A percentile compares a stretch with the other conserved stretches of the same genome.
These are phyloP conservation scores for Mirounga angustirostris DNA, from an alignment of 2,113 vertebrate genomes.

Conservation along the genomic window DNA sequence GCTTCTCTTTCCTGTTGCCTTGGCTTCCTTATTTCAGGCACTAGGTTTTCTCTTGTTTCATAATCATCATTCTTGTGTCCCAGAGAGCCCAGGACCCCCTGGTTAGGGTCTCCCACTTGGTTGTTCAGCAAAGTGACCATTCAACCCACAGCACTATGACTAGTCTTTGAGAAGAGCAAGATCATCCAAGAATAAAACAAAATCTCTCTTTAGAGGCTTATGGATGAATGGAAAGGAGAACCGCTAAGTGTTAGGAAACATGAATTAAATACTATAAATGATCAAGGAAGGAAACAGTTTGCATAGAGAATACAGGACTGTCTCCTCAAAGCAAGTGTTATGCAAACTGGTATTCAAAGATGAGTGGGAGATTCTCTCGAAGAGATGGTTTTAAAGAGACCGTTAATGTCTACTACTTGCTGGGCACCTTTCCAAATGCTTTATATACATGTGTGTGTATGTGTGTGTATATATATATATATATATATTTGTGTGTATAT, in stretches of 20 bases:
- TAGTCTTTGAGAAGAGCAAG: background rate
- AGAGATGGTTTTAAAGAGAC: background rate
- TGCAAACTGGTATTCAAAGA: conserved; percentile 8
- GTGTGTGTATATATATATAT: too few relatives aligned
- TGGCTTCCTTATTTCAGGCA: background rate
- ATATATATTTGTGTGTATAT: background rate
- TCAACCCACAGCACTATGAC: background rate
- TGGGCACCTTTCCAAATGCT: background rate
- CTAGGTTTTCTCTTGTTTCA: background rate
- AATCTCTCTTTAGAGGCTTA: background rate
- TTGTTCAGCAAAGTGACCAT: background rate
- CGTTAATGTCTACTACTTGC: conserved; percentile 18
- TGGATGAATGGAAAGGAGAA: background rate
- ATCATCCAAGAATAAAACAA: background rate
- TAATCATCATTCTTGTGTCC: background rate
- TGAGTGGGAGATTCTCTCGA: background rate
- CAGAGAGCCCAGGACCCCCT: background rate
- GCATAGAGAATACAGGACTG: background rate
- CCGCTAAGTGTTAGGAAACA: background rate
- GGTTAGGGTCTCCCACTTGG: background rate
- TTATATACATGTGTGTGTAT: too few relatives aligned
- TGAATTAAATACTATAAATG: background rate
- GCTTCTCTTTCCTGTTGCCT: background rate
- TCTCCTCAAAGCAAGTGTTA: background rate
- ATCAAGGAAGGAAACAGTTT: background rate